Conservation (phyloP, 2,888 invertebrate species). For the Sinopyrophorus schimmeli region DNA sequence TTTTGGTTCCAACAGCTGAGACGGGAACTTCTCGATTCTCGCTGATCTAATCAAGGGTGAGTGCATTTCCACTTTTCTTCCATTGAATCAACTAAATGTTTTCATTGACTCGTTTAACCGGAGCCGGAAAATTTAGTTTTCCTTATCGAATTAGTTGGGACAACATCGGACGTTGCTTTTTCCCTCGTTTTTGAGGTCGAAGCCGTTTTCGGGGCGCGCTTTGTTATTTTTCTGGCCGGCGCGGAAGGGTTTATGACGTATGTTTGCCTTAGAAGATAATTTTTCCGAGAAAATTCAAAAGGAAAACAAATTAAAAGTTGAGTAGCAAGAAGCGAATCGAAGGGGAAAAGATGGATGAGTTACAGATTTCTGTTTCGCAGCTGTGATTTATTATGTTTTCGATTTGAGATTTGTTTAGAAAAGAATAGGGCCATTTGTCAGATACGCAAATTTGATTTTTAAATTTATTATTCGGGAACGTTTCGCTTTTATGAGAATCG, state of each 20-base stretch:
- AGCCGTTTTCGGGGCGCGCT: no score
- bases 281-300: no score
- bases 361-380: no score
- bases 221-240: no score
- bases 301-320: no score
- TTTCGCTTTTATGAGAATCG: constrained; percentile 12
- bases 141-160: constrained; percentile 15
- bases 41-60: constrained; percentile 47
- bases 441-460: constrained; percentile 32
- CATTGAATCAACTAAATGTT: constrained; percentile 23
- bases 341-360: no score
- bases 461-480: constrained; percentile 29
- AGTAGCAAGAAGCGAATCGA: no score
- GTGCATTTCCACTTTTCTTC: constrained; percentile 35
- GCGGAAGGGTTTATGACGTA: no score
- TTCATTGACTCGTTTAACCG: constrained; percentile 17
- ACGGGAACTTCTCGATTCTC: constrained; percentile 43
- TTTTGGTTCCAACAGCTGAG: constrained; percentile 32
- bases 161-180: no score
- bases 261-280: no score
- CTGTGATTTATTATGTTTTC: constrained; percentile 32
- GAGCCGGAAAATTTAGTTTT: constrained; percentile 16
- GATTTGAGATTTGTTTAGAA: constrained; percentile 28
- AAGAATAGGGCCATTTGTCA: constrained; percentile 25
- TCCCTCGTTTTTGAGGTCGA: no score